phyloP scores from a whole-genome alignment of 2,797 vertebrate genomes.

The Megaceryle alcyon region DNA sequence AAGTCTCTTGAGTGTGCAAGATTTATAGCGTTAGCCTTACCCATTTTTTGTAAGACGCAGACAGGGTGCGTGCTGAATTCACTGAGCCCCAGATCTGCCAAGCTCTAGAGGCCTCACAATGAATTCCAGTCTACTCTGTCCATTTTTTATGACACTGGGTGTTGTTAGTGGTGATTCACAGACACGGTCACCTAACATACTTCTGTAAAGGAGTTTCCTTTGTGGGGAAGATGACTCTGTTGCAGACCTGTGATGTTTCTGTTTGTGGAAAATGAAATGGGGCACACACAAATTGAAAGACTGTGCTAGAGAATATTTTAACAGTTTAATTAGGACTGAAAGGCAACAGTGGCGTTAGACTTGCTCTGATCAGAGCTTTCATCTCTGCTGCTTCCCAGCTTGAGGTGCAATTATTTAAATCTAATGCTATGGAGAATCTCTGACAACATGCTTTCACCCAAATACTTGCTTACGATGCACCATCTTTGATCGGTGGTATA shows the following conservation, averaged over 20 bases:
- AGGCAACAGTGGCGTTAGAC: conserved; percentile 29
- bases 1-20: not conserved
- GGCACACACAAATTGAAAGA: not conserved
- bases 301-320: not conserved
- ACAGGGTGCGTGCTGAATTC: not conserved
- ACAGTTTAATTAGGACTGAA: conserved; percentile 56
- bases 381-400: conserved; percentile 54
- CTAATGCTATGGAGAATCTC: not conserved
- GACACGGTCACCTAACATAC: not conserved
- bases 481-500: conserved; percentile 52
- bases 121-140: not conserved
- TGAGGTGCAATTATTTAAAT: conserved; percentile 37
- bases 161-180: not conserved
- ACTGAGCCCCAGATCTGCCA: not conserved
- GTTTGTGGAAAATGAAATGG: conserved; percentile 4
- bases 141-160: not conserved
- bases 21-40: not conserved
- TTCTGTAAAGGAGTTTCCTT: not conserved
- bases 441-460: not conserved
- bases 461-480: conserved; percentile 33
- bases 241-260: not conserved
- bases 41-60: not conserved
- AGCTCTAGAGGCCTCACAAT: not conserved
- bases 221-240: not conserved
- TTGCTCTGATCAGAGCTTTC: conserved; percentile 60